A percentile compares a stretch with the other conserved stretches of the same genome.
phyloP scores from a whole-genome alignment of 2,888 invertebrate species.

The Drosophila atroscutellata region DNA sequence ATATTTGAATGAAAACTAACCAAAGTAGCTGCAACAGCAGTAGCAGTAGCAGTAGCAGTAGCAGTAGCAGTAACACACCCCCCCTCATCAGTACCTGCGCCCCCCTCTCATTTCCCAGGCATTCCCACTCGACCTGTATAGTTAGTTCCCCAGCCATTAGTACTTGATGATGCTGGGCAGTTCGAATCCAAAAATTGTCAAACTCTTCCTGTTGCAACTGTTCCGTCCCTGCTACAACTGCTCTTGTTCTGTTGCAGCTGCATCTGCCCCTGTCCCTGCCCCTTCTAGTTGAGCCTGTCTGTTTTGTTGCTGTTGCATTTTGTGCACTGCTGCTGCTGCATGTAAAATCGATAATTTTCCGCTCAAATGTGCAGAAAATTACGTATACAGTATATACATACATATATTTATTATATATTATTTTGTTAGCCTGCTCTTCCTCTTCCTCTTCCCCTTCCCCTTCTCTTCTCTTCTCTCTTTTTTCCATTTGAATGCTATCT shows the following conservation, averaged over 20 bases:
- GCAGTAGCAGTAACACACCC: background rate
- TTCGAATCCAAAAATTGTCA: background rate
- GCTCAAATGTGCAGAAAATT: slow-evolving; percentile 82
- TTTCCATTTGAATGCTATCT: background rate
- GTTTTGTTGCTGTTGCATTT: slow-evolving; percentile 63
- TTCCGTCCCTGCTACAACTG: background rate
- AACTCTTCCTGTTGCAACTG: background rate
- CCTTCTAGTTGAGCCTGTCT: slow-evolving; percentile 19
- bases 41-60: background rate
- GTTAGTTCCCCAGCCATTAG: slow-evolving; percentile 6
- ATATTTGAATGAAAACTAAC: slow-evolving; percentile 79
- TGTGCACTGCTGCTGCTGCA: slow-evolving; percentile 52
- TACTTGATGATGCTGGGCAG: slow-evolving; percentile 37
- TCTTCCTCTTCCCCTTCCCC: background rate
- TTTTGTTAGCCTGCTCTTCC: slow-evolving; percentile 3
- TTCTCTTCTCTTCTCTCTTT: background rate
- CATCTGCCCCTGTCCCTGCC: background rate
- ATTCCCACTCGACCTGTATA: slow-evolving; percentile 1
- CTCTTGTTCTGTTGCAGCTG: background rate
- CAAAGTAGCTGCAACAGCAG: slow-evolving; percentile 64
- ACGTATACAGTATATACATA: slow-evolving; percentile 19
- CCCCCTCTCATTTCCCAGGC: background rate
- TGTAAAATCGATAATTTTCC: slow-evolving; percentile 79
- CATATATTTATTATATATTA: slow-evolving; percentile 40
- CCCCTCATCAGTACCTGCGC: background rate